phyloP scores from a whole-genome alignment of 2,113 vertebrate species.

The Furnarius figulus region DNA sequence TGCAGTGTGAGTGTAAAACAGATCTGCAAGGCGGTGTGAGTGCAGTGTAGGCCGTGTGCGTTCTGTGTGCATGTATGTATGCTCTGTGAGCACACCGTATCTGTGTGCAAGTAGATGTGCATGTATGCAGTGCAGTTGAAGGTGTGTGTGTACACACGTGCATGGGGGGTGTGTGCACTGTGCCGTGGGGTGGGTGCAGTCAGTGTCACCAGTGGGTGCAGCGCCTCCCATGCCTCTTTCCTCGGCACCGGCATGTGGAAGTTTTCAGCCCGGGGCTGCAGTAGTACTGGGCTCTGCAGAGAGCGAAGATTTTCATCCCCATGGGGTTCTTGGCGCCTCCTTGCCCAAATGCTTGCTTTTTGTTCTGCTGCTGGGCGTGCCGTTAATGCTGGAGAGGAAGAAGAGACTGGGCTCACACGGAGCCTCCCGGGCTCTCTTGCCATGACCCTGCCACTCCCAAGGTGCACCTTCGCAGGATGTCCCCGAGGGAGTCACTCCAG shows the following conservation, averaged over 20 bases:
- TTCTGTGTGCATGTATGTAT: rapidly evolving
- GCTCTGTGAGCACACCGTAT: rapidly evolving
- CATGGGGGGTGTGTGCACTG: rapidly evolving
- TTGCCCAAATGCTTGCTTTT: background rate
- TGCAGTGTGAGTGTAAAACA: rapidly evolving
- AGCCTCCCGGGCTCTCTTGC: background rate
- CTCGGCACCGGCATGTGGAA: background rate
- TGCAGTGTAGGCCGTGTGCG: rapidly evolving
- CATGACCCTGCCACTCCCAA: background rate
- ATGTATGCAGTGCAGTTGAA: rapidly evolving
- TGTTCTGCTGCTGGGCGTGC: background rate
- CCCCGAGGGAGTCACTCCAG: background rate
- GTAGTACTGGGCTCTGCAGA: background rate
- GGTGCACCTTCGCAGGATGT: background rate
- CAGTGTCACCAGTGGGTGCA: background rate
- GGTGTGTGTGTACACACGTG: rapidly evolving
- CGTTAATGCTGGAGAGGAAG: background rate
- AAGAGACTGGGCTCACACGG: background rate
- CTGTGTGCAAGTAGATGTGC: rapidly evolving
- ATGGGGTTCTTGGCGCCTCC: background rate
- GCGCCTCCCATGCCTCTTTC: background rate
- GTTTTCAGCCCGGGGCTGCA: background rate
- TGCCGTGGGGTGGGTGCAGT: rapidly evolving
- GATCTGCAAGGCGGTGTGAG: rapidly evolving
- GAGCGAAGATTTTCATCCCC: background rate